Conservation (phyloP, 1,140 invertebrate genomes). For the Brachionus rubens region DNA sequence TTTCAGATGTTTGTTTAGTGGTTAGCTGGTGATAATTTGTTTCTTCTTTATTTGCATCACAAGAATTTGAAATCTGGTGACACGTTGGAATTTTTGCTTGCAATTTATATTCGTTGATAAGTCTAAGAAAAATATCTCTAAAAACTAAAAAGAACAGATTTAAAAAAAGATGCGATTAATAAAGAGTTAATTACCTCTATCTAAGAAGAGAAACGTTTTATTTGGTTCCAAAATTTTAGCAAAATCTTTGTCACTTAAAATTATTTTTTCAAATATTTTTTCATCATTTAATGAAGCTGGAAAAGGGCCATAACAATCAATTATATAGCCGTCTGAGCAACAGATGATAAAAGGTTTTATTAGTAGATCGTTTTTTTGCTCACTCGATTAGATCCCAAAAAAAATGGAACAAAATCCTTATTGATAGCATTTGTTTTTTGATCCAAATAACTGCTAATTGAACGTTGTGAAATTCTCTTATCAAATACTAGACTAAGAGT, state of each 20-base stretch:
- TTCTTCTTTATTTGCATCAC: background rate
- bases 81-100: background rate
- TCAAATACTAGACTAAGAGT: too few relatives aligned
- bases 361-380: background rate
- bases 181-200: background rate
- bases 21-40: background rate
- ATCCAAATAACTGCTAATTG: too few relatives aligned
- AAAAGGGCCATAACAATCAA: constrained; percentile 34
- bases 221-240: background rate
- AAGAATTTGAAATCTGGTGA: background rate
- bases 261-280: background rate
- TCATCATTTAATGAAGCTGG: constrained; percentile 4
- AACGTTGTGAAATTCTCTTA: too few relatives aligned
- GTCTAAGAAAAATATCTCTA: background rate
- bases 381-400: background rate
- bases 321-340: constrained; percentile 30
- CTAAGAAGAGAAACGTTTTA: background rate
- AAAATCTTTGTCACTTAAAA: background rate
- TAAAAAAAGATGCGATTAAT: background rate
- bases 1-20: background rate
- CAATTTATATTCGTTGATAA: background rate
- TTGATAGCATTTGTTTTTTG: too few relatives aligned
- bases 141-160: background rate
- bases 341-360: constrained; percentile 14
- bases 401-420: too few relatives aligned